A percentile compares a stretch with the other conserved stretches of the same genome.
Conservation (phyloP, 2,113 vertebrate genomes). For the Pachycephala philippinensis region DNA sequence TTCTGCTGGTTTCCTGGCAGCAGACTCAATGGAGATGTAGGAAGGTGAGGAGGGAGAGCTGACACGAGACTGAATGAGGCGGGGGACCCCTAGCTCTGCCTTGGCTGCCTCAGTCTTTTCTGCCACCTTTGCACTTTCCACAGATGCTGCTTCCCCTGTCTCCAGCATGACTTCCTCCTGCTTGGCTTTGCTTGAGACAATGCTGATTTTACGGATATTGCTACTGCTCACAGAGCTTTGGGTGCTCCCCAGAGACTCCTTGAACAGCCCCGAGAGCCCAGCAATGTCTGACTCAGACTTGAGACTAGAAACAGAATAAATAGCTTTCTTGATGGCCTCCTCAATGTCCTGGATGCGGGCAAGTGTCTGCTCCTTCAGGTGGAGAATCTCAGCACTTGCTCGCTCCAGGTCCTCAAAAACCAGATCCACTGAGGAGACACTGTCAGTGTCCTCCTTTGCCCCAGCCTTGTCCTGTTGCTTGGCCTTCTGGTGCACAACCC, state of each 20-base stretch:
- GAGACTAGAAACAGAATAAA: conserved; percentile 88
- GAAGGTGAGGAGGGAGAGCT: conserved; percentile 81
- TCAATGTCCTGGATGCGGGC: conserved; percentile 88
- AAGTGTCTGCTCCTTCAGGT: conserved; percentile 90
- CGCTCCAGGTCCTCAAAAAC: conserved; percentile 88
- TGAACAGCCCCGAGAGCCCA: conserved; percentile 81
- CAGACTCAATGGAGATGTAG: conserved; percentile 85
- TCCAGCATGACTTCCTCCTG: not conserved
- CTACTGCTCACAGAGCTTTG: conserved; percentile 61
- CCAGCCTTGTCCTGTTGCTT: conserved; percentile 41
- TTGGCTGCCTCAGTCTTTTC: not conserved
- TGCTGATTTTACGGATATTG: conserved; percentile 77
- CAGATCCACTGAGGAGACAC: conserved; percentile 75
- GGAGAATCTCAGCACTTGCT: conserved; percentile 87
- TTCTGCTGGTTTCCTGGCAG: conserved; percentile 73
- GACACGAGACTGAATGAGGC: conserved; percentile 42
- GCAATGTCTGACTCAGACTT: conserved; percentile 85
- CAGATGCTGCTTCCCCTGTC: not conserved
- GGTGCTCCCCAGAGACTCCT: conserved; percentile 77
- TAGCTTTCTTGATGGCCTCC: conserved; percentile 88
- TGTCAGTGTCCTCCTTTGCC: conserved; percentile 62
- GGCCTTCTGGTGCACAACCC: conserved; percentile 62
- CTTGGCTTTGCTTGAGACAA: conserved; percentile 71
- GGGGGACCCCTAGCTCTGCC: conserved; percentile 3
- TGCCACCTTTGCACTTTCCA: not conserved